Evolutionary conservation across 2,113 vertebrate genomes (phyloP).

Genomic region (Fregetta grallaria): DNA sequence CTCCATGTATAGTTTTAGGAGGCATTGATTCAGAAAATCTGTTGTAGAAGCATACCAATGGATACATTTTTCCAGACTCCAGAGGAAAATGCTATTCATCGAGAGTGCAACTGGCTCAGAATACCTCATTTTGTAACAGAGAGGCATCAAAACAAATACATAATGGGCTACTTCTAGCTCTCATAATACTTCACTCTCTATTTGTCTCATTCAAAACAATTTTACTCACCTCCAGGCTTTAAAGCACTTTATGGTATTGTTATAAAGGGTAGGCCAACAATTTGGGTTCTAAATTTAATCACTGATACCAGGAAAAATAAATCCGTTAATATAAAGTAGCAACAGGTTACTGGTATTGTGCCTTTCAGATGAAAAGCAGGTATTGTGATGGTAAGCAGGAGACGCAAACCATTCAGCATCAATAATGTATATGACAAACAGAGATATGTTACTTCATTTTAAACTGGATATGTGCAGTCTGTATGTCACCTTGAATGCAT

Average conservation of each 20-base stretch:
- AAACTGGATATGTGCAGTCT: neutral
- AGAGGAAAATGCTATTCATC: neutral
- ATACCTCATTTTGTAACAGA: neutral
- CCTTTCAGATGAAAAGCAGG: neutral
- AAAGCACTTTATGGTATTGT: neutral
- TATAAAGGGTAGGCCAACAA: neutral
- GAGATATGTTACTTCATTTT: neutral
- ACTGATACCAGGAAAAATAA: neutral
- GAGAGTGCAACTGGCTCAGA: neutral
- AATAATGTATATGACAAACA: neutral
- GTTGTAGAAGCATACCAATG: neutral
- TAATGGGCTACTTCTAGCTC: neutral
- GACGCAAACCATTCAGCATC: neutral
- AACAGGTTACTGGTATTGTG: neutral
- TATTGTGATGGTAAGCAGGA: neutral
- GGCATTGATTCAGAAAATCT: slow-evolving; percentile 5
- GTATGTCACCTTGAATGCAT: neutral
- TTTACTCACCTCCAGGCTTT: neutral
- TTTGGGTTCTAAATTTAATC: neutral
- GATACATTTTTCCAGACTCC: neutral
- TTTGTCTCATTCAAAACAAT: neutral
- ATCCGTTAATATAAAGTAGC: neutral
- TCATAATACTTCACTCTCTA: neutral
- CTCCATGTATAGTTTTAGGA: neutral
- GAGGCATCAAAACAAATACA: neutral